Evolutionary conservation across 30 jellyfish, hydroid and myxozoan species (phyloP).

Genomic region (Cassiopea xamachana): DNA sequence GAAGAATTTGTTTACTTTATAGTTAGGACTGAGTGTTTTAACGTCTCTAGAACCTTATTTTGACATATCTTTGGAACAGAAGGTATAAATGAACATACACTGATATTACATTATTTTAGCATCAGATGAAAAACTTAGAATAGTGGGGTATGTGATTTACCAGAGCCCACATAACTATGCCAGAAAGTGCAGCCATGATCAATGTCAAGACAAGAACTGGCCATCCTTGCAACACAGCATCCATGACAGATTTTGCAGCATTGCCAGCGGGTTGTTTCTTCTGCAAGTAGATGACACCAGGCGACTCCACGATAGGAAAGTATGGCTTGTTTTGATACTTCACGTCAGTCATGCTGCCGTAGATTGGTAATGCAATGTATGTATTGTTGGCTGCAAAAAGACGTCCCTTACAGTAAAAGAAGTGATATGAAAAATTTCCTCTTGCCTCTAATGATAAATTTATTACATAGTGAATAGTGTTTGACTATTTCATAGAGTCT

Average conservation of each 20-base stretch:
- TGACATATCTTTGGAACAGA: too few relatives aligned
- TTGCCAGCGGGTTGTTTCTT: slow-evolving; percentile 69
- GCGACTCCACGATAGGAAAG: slow-evolving; percentile 96
- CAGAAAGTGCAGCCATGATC: slow-evolving; percentile 99
- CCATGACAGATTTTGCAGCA: slow-evolving; percentile 92
- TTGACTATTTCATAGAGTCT: too few relatives aligned
- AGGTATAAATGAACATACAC: too few relatives aligned
- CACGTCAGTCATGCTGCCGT: slow-evolving; percentile 90
- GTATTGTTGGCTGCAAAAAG: slow-evolving; percentile 70
- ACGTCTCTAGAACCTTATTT: too few relatives aligned
- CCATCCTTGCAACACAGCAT: slow-evolving; percentile 98
- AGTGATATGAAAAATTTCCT: too few relatives aligned
- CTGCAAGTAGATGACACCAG: slow-evolving; percentile 91
- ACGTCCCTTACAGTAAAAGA: background rate
- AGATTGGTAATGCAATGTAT: slow-evolving; percentile 82
- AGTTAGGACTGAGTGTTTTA: too few relatives aligned
- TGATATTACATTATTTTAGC: too few relatives aligned
- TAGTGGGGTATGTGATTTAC: slow-evolving; percentile 39
- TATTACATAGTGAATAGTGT: too few relatives aligned
- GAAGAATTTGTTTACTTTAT: too few relatives aligned
- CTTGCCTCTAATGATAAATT: too few relatives aligned
- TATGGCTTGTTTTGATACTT: slow-evolving; percentile 91
- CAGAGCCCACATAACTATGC: slow-evolving; percentile 99
- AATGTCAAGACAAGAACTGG: slow-evolving; percentile 95
- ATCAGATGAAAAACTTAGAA: too few relatives aligned